These are phyloP conservation scores for Antechinus flavipes DNA, from an alignment of 2,113 vertebrate genomes.

Conservation along the genomic window DNA sequence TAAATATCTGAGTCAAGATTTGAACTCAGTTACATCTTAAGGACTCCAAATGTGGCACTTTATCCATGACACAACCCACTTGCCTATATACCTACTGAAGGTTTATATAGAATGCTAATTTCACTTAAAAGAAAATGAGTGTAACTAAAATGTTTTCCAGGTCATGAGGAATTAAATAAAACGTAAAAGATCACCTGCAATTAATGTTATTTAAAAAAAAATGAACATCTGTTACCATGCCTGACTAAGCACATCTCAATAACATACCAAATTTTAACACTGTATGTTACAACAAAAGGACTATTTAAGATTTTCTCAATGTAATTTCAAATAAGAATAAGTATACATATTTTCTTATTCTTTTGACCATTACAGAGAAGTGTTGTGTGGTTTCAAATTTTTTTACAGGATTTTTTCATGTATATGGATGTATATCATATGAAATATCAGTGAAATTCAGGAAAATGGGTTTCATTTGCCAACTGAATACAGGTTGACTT, in stretches of 20 bases:
- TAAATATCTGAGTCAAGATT: neutral
- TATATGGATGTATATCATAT: conserved; percentile 47
- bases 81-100: neutral
- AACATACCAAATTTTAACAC: neutral
- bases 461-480: conserved; percentile 73
- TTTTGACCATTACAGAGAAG: conserved; percentile 55
- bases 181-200: conserved; percentile 49
- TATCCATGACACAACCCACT: neutral
- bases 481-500: conserved; percentile 34
- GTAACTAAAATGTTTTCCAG: neutral
- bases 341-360: conserved; percentile 8
- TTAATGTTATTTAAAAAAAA: conserved; percentile 33
- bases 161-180: conserved; percentile 20
- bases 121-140: neutral
- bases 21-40: neutral
- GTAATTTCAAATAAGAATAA: conserved; percentile 7
- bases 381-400: conserved; percentile 59
- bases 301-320: conserved; percentile 14
- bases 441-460: conserved; percentile 65
- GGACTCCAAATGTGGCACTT: neutral
- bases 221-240: neutral
- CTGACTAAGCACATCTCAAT: neutral
- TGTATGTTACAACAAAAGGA: conserved; percentile 10
- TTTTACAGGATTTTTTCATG: neutral
- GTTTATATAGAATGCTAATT: neutral